Conservation (phyloP, 2,888 invertebrate species). For the Ochropacha duplaris region DNA sequence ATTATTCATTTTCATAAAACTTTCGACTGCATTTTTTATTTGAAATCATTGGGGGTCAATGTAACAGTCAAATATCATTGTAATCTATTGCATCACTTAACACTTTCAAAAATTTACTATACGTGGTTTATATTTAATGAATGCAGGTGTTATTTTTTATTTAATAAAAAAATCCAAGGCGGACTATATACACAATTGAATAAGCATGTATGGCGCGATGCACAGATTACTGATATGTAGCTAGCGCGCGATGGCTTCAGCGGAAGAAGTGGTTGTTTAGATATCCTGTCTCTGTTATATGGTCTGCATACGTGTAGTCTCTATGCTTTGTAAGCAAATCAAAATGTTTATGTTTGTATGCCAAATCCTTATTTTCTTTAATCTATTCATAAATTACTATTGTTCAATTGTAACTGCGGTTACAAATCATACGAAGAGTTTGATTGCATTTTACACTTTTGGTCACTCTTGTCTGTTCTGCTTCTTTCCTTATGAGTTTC, state of each 20-base stretch:
- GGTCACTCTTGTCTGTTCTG: too few species aligned
- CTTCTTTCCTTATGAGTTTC: too few species aligned
- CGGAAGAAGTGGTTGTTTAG: not conserved
- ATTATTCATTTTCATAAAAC: not conserved
- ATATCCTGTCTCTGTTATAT: not conserved
- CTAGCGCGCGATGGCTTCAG: not conserved
- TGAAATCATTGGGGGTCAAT: not conserved
- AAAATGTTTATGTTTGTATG: not conserved
- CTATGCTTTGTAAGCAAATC: not conserved
- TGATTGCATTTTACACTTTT: too few species aligned
- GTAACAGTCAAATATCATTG: not conserved
- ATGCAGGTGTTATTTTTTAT: not conserved
- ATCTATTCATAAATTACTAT: not conserved
- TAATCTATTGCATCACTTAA: not conserved
- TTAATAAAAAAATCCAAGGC: not conserved
- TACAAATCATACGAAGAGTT: too few species aligned
- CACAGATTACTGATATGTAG: too few species aligned
- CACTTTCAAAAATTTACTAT: not conserved
- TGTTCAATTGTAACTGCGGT: too few species aligned
- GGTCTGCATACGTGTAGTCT: not conserved
- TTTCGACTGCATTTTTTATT: not conserved
- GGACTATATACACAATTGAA: too few species aligned
- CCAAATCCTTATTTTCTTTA: not conserved
- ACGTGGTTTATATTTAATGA: not conserved
- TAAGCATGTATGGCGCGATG: too few species aligned